Percentiles rank a stretch among this genome's conserved stretches.
Conservation (phyloP, 2,113 vertebrate species). For the Marcusenius ussheri region DNA sequence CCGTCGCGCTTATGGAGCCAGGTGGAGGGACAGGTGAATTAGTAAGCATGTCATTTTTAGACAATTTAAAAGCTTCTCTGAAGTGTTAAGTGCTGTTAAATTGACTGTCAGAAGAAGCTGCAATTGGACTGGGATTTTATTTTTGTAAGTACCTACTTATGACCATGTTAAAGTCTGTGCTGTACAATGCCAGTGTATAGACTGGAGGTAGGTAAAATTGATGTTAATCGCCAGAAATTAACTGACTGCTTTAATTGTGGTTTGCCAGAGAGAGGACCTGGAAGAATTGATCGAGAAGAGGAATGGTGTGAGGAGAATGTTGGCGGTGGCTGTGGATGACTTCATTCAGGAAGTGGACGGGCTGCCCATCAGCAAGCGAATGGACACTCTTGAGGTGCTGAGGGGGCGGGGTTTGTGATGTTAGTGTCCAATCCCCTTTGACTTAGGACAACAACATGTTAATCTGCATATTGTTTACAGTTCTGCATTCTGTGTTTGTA, state of each 20-base stretch:
- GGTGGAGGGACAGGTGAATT: neutral
- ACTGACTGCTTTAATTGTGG: neutral
- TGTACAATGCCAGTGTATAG: neutral
- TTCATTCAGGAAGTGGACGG: slow-evolving; percentile 60
- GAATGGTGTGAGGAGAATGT: slow-evolving; percentile 50
- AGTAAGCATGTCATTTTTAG: neutral
- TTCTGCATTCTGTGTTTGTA: neutral
- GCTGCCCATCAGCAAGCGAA: slow-evolving; percentile 47
- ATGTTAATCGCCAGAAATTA: neutral
- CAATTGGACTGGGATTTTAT: neutral
- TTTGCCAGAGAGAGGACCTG: slow-evolving; percentile 46
- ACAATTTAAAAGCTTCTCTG: neutral
- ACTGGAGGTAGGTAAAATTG: neutral
- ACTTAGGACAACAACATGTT: neutral
- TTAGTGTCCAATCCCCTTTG: neutral
- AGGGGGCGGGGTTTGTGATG: neutral
- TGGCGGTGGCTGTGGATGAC: slow-evolving; percentile 45
- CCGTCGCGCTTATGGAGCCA: neutral
- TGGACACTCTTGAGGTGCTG: slow-evolving; percentile 51
- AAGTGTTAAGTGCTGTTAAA: neutral
- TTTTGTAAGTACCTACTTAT: neutral
- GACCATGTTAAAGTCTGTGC: neutral
- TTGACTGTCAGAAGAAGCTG: neutral
- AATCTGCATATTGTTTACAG: neutral
- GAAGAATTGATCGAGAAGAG: slow-evolving; percentile 49